Evolutionary conservation across 2,113 vertebrate species (phyloP).

Genomic region (Menidia beryllina): DNA sequence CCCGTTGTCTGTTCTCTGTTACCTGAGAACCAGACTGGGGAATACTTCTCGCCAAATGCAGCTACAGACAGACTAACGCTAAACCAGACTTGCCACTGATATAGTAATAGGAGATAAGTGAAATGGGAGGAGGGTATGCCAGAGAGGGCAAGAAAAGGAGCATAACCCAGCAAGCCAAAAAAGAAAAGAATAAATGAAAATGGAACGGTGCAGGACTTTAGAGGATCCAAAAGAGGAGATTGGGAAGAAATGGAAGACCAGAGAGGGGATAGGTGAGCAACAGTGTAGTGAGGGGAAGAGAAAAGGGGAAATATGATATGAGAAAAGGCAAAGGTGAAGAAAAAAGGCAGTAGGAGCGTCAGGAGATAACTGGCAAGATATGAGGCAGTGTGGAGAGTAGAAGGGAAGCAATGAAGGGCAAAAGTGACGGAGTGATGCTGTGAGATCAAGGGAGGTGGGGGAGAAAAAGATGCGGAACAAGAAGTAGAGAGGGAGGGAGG

Average conservation of each 20-base stretch:
- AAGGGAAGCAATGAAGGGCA: slow-evolving; percentile 30
- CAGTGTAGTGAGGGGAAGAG: slow-evolving; percentile 36
- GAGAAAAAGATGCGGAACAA: slow-evolving; percentile 27
- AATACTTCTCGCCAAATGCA: slow-evolving; percentile 57
- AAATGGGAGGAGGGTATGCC: slow-evolving; percentile 41
- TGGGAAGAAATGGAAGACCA: slow-evolving; percentile 43
- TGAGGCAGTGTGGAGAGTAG: slow-evolving; percentile 19
- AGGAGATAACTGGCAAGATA: slow-evolving; percentile 29
- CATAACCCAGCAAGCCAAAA: slow-evolving; percentile 31
- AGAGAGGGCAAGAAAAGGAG: slow-evolving; percentile 17
- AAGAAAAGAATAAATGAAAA: slow-evolving; percentile 16
- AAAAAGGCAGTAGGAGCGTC: slow-evolving; percentile 10
- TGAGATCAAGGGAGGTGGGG: slow-evolving; percentile 49
- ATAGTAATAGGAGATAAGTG: slow-evolving; percentile 53
- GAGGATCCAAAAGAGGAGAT: slow-evolving; percentile 29
- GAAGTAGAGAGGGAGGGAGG: slow-evolving; percentile 10
- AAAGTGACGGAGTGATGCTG: slow-evolving; percentile 36
- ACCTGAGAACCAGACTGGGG: slow-evolving; percentile 62
- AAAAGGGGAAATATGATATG: slow-evolving; percentile 37
- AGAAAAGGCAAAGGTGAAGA: slow-evolving; percentile 18
- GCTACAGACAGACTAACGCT: slow-evolving; percentile 52
- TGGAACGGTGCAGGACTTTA: slow-evolving; percentile 7
- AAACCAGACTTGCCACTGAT: slow-evolving; percentile 45
- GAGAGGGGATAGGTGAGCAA: slow-evolving; percentile 41
- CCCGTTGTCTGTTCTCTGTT: slow-evolving; percentile 38